phyloP scores from a whole-genome alignment of 2,797 vertebrate genomes.

The Eleutherodactylus coqui region DNA sequence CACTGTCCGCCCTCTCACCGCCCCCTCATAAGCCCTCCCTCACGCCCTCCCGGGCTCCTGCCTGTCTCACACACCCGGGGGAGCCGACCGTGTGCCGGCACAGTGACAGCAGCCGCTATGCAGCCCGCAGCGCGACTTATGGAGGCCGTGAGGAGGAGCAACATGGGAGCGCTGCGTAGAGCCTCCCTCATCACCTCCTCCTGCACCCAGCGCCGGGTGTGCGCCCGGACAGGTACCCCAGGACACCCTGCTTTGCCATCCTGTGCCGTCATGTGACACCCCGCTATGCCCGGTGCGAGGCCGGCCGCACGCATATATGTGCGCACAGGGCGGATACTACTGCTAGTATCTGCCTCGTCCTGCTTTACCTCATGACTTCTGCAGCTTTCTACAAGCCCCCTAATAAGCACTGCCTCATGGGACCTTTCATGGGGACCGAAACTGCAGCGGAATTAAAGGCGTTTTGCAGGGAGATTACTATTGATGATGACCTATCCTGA shows the following conservation, averaged over 20 bases:
- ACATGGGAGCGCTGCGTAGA: background rate
- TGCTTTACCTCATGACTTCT: too few species aligned
- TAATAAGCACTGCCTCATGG: too few species aligned
- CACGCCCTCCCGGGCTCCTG: background rate
- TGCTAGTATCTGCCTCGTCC: too few species aligned
- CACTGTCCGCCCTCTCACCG: background rate
- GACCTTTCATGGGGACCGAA: too few species aligned
- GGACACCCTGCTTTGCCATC: too few species aligned
- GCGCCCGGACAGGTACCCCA: constrained; percentile 48
- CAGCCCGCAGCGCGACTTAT: background rate
- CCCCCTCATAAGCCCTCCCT: background rate
- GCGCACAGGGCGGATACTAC: too few species aligned
- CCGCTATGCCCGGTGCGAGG: too few species aligned
- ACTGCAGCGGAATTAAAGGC: too few species aligned
- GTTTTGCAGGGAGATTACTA: too few species aligned
- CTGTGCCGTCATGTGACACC: background rate
- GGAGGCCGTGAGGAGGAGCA: constrained; percentile 27
- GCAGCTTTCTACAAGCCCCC: too few species aligned
- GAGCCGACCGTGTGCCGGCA: background rate
- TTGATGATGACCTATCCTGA: too few species aligned
- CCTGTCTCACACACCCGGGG: background rate
- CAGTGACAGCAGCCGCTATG: background rate
- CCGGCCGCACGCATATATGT: too few species aligned
- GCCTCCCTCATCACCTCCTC: constrained; percentile 5
- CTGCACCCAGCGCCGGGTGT: constrained; percentile 2